Base-by-base conservation (phyloP, 1,140 invertebrate species). In the Pseudomyrmex flavicornis region DNA sequence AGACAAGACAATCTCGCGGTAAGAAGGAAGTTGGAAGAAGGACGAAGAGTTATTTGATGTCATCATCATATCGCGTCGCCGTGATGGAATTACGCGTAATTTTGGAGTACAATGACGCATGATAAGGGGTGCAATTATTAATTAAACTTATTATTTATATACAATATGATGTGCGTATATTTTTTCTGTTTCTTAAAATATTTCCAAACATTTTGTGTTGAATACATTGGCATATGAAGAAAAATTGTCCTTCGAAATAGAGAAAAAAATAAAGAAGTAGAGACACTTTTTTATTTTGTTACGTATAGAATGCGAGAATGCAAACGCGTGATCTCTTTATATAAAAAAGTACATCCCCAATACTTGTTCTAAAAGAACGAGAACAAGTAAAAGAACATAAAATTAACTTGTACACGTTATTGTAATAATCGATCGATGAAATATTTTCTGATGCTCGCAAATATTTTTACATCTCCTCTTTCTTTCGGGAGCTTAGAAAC, bases 21-120 rank as follows among this genome's bases (percentile, higher is more conserved):
- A 10, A 59, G 65, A 59, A 20, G 13, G 26, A 77, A 50, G 44
- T 61, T 69, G 80, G 48, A 58, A 83, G 72, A 69, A 62, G 50
- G 66, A 17, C 26, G 35, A 12, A 17, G 46, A 46, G 2, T 48
- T 70, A 75, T 65, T 54, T 75, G 61, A 63, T 17, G 70, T 10
- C 56, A 26, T 66, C 22, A 59, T 35, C 35, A 35, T 8, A 15
- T 50, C 20, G 15, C n/a, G 8, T 63, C 17, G 46, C 8, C 10
- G 20, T 44, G 35, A 35, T 35, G 35, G n/a, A 2, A 70, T 80
- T 35, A 59, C 13, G 54, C 44, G 46, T 44, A 73, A 72, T 3
- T 35, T 2, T 8, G 17, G 20, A 62, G 13, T 12, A 26, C 3
- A 26, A 26, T 4, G 2, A 26, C 0, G 26, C 26, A 0, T 2